phyloP scores from a whole-genome alignment of 1,140 invertebrate species.

The Neotoxoptera formosana region DNA sequence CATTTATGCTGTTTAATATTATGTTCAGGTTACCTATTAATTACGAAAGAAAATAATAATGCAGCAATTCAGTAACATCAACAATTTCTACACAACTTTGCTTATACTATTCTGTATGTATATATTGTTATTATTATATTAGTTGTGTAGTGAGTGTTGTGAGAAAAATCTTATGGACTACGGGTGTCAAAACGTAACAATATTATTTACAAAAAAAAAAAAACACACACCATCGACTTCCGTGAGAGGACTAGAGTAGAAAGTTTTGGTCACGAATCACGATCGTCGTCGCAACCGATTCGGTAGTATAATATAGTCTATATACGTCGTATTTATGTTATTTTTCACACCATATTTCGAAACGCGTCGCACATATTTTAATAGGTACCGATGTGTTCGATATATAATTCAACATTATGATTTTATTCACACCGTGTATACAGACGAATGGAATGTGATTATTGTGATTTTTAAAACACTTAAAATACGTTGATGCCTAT shows the following conservation, averaged over 20 bases:
- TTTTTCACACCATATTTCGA: slow-evolving; percentile 33
- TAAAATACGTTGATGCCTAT: neutral
- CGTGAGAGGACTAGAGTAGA: slow-evolving; percentile 53
- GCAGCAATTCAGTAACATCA: neutral
- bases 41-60: neutral
- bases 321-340: neutral
- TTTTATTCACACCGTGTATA: neutral
- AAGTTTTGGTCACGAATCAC: slow-evolving; percentile 50
- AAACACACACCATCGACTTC: slow-evolving; percentile 5
- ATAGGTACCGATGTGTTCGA: neutral
- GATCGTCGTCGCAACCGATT: slow-evolving; percentile 34
- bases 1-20: neutral
- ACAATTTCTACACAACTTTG: neutral
- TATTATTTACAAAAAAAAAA: slow-evolving; percentile 31
- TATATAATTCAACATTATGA: neutral
- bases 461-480: neutral
- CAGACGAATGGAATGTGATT: neutral
- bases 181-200: slow-evolving; percentile 49
- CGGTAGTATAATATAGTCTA: neutral
- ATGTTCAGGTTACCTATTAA: neutral
- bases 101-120: neutral
- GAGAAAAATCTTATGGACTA: slow-evolving; percentile 25
- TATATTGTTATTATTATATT: neutral
- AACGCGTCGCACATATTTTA: neutral
- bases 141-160: slow-evolving; percentile 27